phyloP scores from a whole-genome alignment of 2,797 vertebrate species.

The Epinephelus coioides region DNA sequence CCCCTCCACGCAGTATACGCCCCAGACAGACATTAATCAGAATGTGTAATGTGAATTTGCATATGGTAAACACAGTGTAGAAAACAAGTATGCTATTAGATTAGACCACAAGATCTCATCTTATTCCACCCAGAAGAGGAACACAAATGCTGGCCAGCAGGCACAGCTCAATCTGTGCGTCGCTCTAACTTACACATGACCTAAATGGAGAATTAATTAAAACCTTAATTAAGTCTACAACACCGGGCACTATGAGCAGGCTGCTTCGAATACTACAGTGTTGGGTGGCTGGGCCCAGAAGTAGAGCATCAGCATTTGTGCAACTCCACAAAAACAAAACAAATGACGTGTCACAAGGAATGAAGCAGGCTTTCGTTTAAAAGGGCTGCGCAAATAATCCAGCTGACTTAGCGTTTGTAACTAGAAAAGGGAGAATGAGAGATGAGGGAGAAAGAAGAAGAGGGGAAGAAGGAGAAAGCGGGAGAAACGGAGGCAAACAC shows the following conservation, averaged over 20 bases:
- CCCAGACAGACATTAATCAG: conserved; percentile 28
- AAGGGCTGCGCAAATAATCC: conserved; percentile 66
- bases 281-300: conserved; percentile 57
- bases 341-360: conserved; percentile 81
- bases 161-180: conserved; percentile 33
- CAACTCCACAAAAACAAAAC: conserved; percentile 77
- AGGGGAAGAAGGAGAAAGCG: background rate
- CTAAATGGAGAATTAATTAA: conserved; percentile 70
- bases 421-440: conserved; percentile 52
- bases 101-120: conserved; percentile 14
- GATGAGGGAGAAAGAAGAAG: conserved; percentile 28
- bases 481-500: conserved; percentile 32
- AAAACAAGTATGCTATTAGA: conserved; percentile 13
- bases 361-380: conserved; percentile 76
- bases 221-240: conserved; percentile 69
- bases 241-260: conserved; percentile 27
- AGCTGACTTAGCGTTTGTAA: conserved; percentile 75
- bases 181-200: conserved; percentile 61
- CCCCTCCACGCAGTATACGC: background rate
- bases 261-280: conserved; percentile 44
- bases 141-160: conserved; percentile 39
- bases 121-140: conserved; percentile 11
- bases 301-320: conserved; percentile 80
- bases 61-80: conserved; percentile 19
- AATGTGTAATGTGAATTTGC: conserved; percentile 35